Conservation (phyloP, 2,888 invertebrate species). For the Cancer borealis region DNA sequence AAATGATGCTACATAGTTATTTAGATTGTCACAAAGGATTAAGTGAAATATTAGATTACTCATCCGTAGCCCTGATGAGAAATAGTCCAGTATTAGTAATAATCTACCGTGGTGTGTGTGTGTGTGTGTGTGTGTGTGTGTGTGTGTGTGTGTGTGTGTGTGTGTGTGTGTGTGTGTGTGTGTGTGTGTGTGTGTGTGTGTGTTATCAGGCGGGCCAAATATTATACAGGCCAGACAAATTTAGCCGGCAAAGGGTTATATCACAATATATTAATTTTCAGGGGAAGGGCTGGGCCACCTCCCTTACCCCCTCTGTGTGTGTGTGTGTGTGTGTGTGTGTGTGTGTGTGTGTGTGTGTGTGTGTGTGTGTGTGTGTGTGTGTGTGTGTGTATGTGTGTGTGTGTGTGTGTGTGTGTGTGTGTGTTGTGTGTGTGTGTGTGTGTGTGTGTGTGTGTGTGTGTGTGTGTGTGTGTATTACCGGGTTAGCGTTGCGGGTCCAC, state of each 20-base stretch:
- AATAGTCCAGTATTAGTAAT: background rate
- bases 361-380: background rate
- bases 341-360: background rate
- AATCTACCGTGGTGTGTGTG: background rate
- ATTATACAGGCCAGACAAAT: background rate
- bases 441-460: background rate
- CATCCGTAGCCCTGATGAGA: background rate
- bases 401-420: conserved; percentile 53
- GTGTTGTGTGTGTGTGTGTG: background rate
- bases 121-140: conserved; percentile 37
- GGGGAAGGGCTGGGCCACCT: background rate
- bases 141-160: conserved; percentile 40
- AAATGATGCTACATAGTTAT: background rate
- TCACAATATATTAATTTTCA: background rate
- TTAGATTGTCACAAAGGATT: background rate
- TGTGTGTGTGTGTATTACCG: conserved; percentile 78
- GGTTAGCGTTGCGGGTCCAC: conserved; percentile 87
- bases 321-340: background rate
- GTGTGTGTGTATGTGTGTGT: conserved; percentile 76
- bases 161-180: conserved; percentile 40
- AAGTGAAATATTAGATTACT: background rate
- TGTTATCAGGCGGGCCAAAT: background rate
- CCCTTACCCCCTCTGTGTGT: background rate
- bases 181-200: conserved; percentile 32
- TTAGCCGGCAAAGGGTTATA: background rate